phyloP scores from a whole-genome alignment of 2,888 invertebrate species.

The Lordiphosa fenestrarum region DNA sequence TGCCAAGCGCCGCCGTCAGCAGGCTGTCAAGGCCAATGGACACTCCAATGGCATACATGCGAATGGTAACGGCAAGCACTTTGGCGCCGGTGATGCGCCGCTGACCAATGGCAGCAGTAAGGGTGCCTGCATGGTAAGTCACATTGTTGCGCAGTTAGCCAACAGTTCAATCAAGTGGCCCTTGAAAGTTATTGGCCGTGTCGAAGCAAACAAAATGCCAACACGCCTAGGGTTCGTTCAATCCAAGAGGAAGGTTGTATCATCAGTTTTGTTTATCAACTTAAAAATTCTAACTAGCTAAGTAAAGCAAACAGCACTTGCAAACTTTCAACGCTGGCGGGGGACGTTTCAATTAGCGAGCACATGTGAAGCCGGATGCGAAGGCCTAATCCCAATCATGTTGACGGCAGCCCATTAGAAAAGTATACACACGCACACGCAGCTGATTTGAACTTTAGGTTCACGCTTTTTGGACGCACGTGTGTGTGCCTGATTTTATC shows the following conservation, averaged over 20 bases:
- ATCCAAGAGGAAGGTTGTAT: constrained; percentile 8
- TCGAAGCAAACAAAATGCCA: constrained; percentile 43
- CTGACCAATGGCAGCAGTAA: constrained; percentile 75
- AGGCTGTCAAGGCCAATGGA: constrained; percentile 58
- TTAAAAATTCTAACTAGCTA: constrained; percentile 71
- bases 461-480: constrained; percentile 5
- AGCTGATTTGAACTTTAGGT: constrained; percentile 43
- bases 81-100: constrained; percentile 43
- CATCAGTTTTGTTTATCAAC: constrained; percentile 51
- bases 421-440: constrained; percentile 19
- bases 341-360: constrained; percentile 71
- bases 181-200: constrained; percentile 56
- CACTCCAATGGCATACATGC: constrained; percentile 55
- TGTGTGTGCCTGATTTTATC: constrained; percentile 14
- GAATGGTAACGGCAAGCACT: constrained; percentile 54
- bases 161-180: constrained; percentile 46
- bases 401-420: constrained; percentile 44
- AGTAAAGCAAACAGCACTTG: constrained; percentile 52
- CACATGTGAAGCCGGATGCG: constrained; percentile 70
- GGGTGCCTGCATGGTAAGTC: constrained; percentile 87
- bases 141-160: constrained; percentile 10
- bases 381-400: constrained; percentile 52
- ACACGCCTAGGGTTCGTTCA: constrained; percentile 8
- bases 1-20: constrained; percentile 59
- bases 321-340: constrained; percentile 55